phyloP scores from a whole-genome alignment of 2,888 invertebrate genomes.

The Leucoma salicis region DNA sequence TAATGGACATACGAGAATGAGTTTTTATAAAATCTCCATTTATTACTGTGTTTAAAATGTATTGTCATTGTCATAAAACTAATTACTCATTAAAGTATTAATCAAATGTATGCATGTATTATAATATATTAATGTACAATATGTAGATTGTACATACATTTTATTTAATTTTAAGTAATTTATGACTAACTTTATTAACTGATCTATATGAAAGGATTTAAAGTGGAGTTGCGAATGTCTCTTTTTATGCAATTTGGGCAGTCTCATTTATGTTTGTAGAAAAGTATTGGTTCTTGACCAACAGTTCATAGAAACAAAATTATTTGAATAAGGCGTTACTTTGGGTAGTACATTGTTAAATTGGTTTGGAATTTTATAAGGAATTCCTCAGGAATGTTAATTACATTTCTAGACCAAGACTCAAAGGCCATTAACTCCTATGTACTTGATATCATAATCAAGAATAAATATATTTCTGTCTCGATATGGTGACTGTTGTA shows the following conservation, averaged over 20 bases:
- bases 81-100: conserved; percentile 35
- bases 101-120: conserved; percentile 35
- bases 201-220: conserved; percentile 11
- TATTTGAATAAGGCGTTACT: no score
- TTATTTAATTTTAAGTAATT: conserved; percentile 43
- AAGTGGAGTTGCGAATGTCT: conserved; percentile 7
- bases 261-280: neutral
- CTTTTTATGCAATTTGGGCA: conserved; percentile 14
- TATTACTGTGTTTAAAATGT: conserved; percentile 53
- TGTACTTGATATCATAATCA: neutral
- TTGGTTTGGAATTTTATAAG: no score
- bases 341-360: no score
- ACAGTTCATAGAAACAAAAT: neutral
- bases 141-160: conserved; percentile 57
- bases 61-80: conserved; percentile 37
- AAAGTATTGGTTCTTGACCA: conserved; percentile 10
- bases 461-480: neutral
- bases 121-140: conserved; percentile 56
- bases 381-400: no score
- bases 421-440: no score
- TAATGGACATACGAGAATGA: conserved; percentile 31
- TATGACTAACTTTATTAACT: conserved; percentile 38
- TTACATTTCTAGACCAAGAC: no score
- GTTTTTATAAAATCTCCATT: conserved; percentile 53
- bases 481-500: conserved; percentile 7